Conservation (phyloP, 2,113 vertebrate genomes). For the Gavia stellata region DNA sequence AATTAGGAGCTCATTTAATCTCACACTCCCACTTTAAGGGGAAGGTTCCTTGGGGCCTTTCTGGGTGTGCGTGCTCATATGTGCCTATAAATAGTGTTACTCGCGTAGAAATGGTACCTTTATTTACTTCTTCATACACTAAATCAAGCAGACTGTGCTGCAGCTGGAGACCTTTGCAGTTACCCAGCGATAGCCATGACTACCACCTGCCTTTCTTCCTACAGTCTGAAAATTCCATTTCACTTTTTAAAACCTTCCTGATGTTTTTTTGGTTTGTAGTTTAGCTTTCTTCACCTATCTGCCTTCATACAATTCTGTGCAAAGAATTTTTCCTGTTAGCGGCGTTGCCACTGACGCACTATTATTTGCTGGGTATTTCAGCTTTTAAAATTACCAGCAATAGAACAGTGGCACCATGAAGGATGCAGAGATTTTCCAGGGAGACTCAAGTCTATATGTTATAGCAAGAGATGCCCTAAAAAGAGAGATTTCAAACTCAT, state of each 20-base stretch:
- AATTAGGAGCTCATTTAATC: neutral
- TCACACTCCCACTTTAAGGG: neutral
- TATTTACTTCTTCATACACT: too few relatives aligned
- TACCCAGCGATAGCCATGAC: too few relatives aligned
- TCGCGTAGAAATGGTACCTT: neutral
- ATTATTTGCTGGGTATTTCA: neutral
- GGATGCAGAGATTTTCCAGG: neutral
- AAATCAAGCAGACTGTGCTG: neutral
- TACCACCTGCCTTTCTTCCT: neutral
- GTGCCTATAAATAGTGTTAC: too few relatives aligned
- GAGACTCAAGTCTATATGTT: neutral
- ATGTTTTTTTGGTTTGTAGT: too few relatives aligned
- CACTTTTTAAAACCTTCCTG: neutral
- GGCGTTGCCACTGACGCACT: too few relatives aligned
- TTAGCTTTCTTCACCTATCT: neutral
- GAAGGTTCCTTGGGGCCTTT: neutral
- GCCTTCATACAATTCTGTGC: neutral
- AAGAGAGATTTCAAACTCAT: neutral
- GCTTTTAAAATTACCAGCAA: neutral
- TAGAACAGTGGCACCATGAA: neutral
- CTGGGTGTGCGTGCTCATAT: neutral
- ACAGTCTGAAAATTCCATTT: neutral
- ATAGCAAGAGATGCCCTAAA: neutral
- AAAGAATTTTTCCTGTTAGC: neutral
- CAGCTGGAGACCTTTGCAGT: neutral